Base-by-base conservation (phyloP, 2,113 vertebrate species). In the Tylochromis polylepis region DNA sequence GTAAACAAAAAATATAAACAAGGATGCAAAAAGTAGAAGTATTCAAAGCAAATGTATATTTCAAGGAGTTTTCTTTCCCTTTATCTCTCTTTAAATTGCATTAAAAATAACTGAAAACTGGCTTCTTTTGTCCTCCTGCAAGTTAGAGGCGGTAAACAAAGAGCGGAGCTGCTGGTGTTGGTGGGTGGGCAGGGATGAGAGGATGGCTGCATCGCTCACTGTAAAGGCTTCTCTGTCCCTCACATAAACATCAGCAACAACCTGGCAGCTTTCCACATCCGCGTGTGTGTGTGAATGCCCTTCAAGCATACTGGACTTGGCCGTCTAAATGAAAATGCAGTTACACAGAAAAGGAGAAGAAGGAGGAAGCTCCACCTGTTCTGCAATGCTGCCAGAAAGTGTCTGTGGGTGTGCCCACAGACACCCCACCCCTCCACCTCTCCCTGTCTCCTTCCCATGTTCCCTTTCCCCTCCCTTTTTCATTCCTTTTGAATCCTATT, bases 341-440 rank as follows among this genome's bases (percentile, higher is more conserved):
- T 79, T 31, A 51, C 85, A 83, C 55, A 87, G 81, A 58, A 8
- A 20, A 53, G 72, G 82, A 36, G 31, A 29, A 67, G 81, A 29
- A 51, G 60, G 85, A 83, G 79, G 62, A 77, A 85, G 84, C 85
- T 82, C 81, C 90, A 90, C 89, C 89, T 90, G 90, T 86, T 87
- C 49, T 15, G 34, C 29, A 55, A 46, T 12, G 6, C 83, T 55
- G 86, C 89, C 89, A 90, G 77, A 60, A 72, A 85, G 80, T 38
- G 1, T 75, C 24, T 57, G 67, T 60, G 84, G 22, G 65, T 60
- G 60, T 85, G 80, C 59, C 60, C 18, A 65, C 60, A 65, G 3
- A 36, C 59, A 62, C 31, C 59, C 31, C 70, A 75, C 24, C 43
- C 43, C 70, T 31, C 70, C 10, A 75, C 24, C 70, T 77, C 43